These are phyloP conservation scores for Pseudeuparius sepicola DNA, from an alignment of 2,888 invertebrate genomes.

Conservation along the genomic window DNA sequence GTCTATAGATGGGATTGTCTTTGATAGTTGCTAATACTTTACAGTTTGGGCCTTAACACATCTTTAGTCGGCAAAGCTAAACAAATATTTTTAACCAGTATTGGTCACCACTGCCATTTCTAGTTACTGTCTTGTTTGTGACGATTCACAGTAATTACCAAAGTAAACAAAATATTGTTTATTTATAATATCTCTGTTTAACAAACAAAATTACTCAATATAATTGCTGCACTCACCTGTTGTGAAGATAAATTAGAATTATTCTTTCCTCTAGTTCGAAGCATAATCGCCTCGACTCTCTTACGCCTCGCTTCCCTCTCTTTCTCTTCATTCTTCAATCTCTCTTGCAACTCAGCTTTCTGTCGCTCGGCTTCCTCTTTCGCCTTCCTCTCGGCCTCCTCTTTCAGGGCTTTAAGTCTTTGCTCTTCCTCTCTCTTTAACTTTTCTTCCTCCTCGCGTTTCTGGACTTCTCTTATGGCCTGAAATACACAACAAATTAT, in stretches of 20 bases:
- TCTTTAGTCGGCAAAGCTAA: too few species aligned
- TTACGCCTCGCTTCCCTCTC: conserved; percentile 81
- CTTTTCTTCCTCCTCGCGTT: conserved; percentile 68
- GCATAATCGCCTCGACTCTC: conserved; percentile 88
- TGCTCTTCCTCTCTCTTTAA: conserved; percentile 57
- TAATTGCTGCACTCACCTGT: conserved; percentile 25
- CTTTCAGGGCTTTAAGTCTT: conserved; percentile 54
- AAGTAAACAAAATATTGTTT: too few species aligned
- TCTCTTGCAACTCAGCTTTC: conserved; percentile 74
- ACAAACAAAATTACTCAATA: conserved; percentile 4
- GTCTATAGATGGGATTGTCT: too few species aligned
- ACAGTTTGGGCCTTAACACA: too few species aligned
- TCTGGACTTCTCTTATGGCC: conserved; percentile 60
- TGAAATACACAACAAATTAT: conserved; percentile 25
- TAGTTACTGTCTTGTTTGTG: too few species aligned
- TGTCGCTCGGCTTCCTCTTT: conserved; percentile 79
- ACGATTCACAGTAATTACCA: too few species aligned
- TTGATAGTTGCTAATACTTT: too few species aligned
- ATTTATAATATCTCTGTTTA: too few species aligned
- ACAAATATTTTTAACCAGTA: too few species aligned
- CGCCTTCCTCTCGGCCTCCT: conserved; percentile 67
- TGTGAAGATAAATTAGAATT: conserved; percentile 29
- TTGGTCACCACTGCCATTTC: too few species aligned
- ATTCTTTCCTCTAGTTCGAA: conserved; percentile 60
- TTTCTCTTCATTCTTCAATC: conserved; percentile 75